Evolutionary conservation across 2,888 invertebrate genomes (phyloP).

Genomic region (Salpingus planirostris): DNA sequence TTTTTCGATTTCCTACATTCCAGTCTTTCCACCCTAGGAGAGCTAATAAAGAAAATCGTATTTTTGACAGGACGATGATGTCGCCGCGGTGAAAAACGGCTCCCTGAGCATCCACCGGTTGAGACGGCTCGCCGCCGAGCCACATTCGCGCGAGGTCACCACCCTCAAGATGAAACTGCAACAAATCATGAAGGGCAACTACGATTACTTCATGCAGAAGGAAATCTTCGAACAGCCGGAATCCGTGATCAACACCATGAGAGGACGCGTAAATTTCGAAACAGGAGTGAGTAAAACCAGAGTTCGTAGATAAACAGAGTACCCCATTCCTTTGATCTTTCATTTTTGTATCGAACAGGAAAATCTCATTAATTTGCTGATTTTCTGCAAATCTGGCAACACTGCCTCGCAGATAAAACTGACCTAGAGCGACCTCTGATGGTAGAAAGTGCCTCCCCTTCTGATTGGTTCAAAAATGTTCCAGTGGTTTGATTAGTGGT

Average conservation of each 20-base stretch:
- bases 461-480: background rate
- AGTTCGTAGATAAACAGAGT: too few relatives aligned
- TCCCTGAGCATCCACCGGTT: conserved; percentile 91
- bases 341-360: too few relatives aligned
- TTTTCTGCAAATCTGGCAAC: too few relatives aligned
- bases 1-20: too few relatives aligned
- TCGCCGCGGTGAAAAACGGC: conserved; percentile 90
- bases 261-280: conserved; percentile 92
- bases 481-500: conserved; percentile 1
- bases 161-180: conserved; percentile 97
- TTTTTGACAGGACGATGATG: conserved; percentile 76
- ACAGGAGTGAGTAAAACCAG: conserved; percentile 46
- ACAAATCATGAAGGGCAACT: conserved; percentile 99
- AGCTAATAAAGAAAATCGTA: too few relatives aligned
- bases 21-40: too few relatives aligned
- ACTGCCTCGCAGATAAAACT: too few relatives aligned
- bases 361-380: too few relatives aligned
- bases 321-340: too few relatives aligned
- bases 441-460: too few relatives aligned
- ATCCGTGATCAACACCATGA: conserved; percentile 98
- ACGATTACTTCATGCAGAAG: conserved; percentile 99
- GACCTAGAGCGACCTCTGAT: too few relatives aligned
- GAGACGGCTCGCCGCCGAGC: conserved; percentile 67
- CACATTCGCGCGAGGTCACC: conserved; percentile 87
- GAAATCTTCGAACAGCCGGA: conserved; percentile 99